A percentile compares a stretch with the other conserved stretches of the same genome.
Evolutionary conservation across 2,888 invertebrate species (phyloP).

Genomic region (Cryptus viduatorius): DNA sequence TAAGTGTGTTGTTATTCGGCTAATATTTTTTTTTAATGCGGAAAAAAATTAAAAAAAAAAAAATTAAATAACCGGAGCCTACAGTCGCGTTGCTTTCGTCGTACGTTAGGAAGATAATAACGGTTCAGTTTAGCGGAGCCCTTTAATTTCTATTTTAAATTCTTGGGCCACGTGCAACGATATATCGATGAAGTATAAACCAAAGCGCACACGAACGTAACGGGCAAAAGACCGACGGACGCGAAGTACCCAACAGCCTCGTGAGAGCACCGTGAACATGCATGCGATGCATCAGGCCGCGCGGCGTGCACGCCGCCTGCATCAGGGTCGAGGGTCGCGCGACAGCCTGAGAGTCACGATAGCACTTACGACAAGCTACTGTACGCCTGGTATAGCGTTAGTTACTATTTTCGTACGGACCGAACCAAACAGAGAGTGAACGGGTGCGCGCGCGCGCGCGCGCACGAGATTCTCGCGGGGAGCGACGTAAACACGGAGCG

Average conservation of each 20-base stretch:
- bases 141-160: conserved; percentile 73
- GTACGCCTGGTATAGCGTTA: neutral
- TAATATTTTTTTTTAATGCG: too few relatives aligned
- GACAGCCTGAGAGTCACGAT: conserved; percentile 20
- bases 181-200: conserved; percentile 14
- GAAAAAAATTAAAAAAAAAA: too few relatives aligned
- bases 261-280: neutral
- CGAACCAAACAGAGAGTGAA: neutral
- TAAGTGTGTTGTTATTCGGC: too few relatives aligned
- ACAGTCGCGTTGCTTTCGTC: too few relatives aligned
- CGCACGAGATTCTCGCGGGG: neutral
- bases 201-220: neutral
- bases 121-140: neutral
- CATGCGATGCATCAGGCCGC: conserved; percentile 19
- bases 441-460: conserved; percentile 2
- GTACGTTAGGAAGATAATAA: too few relatives aligned
- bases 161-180: conserved; percentile 55
- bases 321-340: conserved; percentile 47
- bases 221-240: conserved; percentile 25
- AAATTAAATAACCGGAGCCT: too few relatives aligned
- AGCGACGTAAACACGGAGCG: conserved; percentile 26
- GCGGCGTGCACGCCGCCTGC: conserved; percentile 26
- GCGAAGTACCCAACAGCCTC: conserved; percentile 3
- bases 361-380: neutral
- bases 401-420: conserved; percentile 30